These are phyloP conservation scores for Neria commutata DNA, from an alignment of 2,888 invertebrate genomes.

Conservation along the genomic window DNA sequence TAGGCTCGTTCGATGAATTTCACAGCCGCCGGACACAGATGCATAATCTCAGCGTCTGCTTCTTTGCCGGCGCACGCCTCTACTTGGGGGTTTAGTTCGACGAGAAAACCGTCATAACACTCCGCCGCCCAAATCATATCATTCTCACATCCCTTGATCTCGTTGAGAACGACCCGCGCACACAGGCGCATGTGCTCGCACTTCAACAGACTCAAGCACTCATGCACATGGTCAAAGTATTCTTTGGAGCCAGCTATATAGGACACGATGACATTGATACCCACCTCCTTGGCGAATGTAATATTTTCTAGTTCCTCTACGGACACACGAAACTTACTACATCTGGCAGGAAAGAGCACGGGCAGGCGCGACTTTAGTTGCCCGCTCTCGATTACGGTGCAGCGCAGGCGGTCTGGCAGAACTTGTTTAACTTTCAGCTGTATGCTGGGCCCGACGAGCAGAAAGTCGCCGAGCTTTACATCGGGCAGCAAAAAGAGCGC, in stretches of 20 bases:
- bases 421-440: conserved; percentile 40
- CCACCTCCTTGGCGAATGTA: conserved; percentile 49
- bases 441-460: conserved; percentile 46
- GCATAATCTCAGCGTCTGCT: conserved; percentile 34
- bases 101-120: conserved; percentile 49
- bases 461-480: conserved; percentile 43
- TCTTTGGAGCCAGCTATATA: conserved; percentile 35
- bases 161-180: conserved; percentile 44
- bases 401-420: conserved; percentile 30
- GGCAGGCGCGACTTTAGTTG: conserved; percentile 40
- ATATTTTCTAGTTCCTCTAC: conserved; percentile 56
- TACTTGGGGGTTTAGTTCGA: conserved; percentile 35
- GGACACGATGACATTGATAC: conserved; percentile 49
- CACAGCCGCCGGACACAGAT: conserved; percentile 41
- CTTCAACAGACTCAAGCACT: conserved; percentile 34
- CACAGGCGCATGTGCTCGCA: conserved; percentile 43
- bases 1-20: conserved; percentile 39
- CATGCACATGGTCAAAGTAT: conserved; percentile 40
- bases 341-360: conserved; percentile 47
- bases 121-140: conserved; percentile 42
- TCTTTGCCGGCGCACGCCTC: conserved; percentile 9
- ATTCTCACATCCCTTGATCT: conserved; percentile 37
- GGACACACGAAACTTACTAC: conserved; percentile 41
- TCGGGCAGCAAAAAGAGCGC: conserved; percentile 46
- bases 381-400: conserved; percentile 44